phyloP scores from a whole-genome alignment of 2,888 invertebrate species.

The Lycocerus yunnanus region DNA sequence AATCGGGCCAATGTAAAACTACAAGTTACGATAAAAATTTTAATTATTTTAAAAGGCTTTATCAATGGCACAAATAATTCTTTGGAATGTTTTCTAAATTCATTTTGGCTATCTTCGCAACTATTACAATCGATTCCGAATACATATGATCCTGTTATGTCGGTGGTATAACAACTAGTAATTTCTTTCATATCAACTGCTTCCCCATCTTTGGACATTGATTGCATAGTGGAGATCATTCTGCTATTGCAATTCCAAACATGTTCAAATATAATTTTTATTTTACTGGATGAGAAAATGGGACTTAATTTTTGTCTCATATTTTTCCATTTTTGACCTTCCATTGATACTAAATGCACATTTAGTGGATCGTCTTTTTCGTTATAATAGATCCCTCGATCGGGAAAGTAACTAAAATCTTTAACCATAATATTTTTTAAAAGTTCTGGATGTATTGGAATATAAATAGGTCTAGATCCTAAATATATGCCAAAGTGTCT shows the following conservation, averaged over 20 bases:
- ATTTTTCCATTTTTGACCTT: neutral
- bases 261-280: neutral
- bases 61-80: neutral
- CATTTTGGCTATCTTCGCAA: neutral
- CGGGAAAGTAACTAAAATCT: neutral
- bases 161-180: neutral
- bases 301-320: neutral
- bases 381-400: neutral
- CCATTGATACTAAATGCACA: neutral
- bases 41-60: neutral
- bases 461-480: neutral
- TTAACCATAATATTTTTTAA: neutral
- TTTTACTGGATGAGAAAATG: neutral
- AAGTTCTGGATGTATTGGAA: neutral
- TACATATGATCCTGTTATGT: neutral
- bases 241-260: neutral
- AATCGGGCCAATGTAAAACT: neutral
- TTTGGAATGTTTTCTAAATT: neutral
- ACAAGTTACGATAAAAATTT: neutral
- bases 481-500: neutral
- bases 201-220: neutral
- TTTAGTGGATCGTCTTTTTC: neutral
- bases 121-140: neutral
- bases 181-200: neutral
- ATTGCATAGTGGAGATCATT: neutral